These are phyloP conservation scores for Ispidina lecontei DNA, from an alignment of 2,797 vertebrate species.

Conservation along the genomic window DNA sequence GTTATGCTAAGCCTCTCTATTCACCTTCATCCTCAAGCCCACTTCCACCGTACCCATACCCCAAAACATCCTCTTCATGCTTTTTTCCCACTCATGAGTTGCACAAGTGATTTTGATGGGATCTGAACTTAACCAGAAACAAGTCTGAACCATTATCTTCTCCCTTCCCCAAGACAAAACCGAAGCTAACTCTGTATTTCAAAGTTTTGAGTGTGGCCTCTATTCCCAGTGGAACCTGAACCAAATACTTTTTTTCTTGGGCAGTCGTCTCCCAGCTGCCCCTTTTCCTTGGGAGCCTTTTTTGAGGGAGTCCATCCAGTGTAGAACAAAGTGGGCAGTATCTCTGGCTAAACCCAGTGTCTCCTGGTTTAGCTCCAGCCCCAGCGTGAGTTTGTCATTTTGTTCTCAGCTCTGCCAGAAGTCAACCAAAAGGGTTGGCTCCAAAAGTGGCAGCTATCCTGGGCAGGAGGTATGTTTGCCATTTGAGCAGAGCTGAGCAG, in stretches of 20 bases:
- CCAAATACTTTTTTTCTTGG: neutral
- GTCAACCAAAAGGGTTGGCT: neutral
- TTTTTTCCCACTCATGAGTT: neutral
- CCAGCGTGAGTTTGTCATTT: neutral
- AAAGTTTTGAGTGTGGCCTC: neutral
- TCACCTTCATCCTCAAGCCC: neutral
- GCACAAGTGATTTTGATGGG: neutral
- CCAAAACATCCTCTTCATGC: neutral
- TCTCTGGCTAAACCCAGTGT: fast-evolving
- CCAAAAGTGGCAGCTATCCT: neutral
- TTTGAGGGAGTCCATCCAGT: neutral
- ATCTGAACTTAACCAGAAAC: neutral
- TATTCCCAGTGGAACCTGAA: neutral
- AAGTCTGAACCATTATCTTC: neutral
- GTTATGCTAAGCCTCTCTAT: neutral
- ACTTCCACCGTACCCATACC: neutral
- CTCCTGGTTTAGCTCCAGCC: neutral
- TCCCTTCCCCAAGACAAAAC: neutral
- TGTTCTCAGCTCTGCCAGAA: neutral
- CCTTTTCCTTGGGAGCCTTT: neutral
- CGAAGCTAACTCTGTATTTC: neutral
- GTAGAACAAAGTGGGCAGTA: neutral
- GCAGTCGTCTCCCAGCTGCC: neutral
- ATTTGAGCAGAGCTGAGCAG: neutral
- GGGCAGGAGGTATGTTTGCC: neutral